phyloP scores from a whole-genome alignment of 2,113 vertebrate genomes.

The Lagopus leucura region DNA sequence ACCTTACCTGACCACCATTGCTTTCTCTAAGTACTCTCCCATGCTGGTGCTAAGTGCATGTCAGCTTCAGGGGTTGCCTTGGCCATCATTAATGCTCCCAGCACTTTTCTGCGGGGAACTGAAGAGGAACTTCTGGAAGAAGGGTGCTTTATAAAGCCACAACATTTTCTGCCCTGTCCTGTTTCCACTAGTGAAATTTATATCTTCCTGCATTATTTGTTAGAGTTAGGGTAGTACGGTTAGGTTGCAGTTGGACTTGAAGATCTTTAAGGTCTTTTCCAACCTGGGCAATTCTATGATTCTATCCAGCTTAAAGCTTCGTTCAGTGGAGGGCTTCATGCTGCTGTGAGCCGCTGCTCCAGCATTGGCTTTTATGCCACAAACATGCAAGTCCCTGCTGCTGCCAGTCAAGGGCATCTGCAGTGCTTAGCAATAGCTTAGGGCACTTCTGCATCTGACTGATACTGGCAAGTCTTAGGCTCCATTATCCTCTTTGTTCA shows the following conservation, averaged over 20 bases:
- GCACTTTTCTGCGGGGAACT: not conserved
- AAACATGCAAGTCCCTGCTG: not conserved
- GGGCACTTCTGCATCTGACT: not conserved
- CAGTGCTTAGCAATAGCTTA: not conserved
- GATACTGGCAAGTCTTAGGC: not conserved
- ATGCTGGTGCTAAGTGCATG: not conserved
- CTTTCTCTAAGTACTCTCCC: not conserved
- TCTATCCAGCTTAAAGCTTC: not conserved
- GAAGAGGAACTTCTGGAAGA: not conserved
- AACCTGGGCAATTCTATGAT: too few relatives aligned
- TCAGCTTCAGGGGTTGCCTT: not conserved
- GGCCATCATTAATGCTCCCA: not conserved
- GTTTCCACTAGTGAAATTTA: not conserved
- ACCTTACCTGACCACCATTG: slow-evolving; percentile 25
- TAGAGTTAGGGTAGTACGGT: too few relatives aligned
- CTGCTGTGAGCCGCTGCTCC: not conserved
- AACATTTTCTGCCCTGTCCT: not conserved
- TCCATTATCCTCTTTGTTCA: not conserved
- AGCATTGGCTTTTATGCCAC: not conserved
- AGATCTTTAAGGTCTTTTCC: too few relatives aligned
- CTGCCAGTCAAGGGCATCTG: slow-evolving; percentile 9
- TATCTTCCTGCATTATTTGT: not conserved
- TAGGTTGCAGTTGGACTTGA: too few relatives aligned
- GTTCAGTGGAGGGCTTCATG: not conserved
- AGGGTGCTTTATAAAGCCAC: not conserved